Evolutionary conservation across 2,888 invertebrate species (phyloP).

Genomic region (Neria commutata): DNA sequence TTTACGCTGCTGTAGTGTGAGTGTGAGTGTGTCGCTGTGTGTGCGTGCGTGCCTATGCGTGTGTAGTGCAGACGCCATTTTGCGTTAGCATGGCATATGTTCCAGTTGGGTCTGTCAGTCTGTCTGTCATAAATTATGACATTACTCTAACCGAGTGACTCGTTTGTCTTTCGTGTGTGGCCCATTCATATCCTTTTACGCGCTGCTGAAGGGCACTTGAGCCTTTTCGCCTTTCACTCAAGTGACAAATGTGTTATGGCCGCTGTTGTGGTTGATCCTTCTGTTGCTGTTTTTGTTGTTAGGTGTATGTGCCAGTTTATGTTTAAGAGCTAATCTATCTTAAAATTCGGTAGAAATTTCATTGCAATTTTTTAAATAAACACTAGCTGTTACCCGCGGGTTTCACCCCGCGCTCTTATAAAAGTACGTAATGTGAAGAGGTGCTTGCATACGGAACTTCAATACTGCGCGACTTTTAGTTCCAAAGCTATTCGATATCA

Average conservation of each 20-base stretch:
- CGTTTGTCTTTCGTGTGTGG: background rate
- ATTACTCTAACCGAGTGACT: slow-evolving; percentile 5
- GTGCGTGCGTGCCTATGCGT: background rate
- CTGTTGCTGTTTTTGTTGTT: too few relatives aligned
- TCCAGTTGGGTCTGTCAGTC: background rate
- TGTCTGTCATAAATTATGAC: slow-evolving; percentile 20
- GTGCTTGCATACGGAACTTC: too few relatives aligned
- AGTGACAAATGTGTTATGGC: slow-evolving; percentile 42
- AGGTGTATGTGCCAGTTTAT: too few relatives aligned
- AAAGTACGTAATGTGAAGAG: too few relatives aligned
- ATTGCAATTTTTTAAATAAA: too few relatives aligned
- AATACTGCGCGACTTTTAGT: too few relatives aligned
- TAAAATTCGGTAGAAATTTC: too few relatives aligned
- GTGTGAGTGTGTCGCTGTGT: background rate
- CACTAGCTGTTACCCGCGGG: too few relatives aligned
- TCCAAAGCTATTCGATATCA: too few relatives aligned
- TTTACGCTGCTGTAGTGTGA: background rate
- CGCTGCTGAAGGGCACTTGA: slow-evolving; percentile 27
- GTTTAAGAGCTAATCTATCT: too few relatives aligned
- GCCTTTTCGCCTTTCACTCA: slow-evolving; percentile 31
- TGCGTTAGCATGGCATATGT: slow-evolving; percentile 6
- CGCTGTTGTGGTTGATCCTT: too few relatives aligned
- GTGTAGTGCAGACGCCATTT: background rate
- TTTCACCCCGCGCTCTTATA: too few relatives aligned
- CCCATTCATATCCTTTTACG: background rate